These are phyloP conservation scores for Acestrorhynchus altus DNA, from an alignment of 2,797 vertebrate genomes.

Conservation along the genomic window DNA sequence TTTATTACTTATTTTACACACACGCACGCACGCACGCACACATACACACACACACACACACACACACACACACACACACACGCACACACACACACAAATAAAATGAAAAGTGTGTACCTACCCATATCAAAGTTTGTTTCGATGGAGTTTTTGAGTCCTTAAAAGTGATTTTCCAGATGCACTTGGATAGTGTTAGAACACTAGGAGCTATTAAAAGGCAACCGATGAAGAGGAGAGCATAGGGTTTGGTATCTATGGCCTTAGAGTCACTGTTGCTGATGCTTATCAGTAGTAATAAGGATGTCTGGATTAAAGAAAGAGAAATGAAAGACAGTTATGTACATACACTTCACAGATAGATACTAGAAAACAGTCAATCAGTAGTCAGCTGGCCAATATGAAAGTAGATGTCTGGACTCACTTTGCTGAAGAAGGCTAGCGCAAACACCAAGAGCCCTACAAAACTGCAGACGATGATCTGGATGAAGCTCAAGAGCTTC, in stretches of 20 bases:
- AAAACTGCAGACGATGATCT: conserved; percentile 34
- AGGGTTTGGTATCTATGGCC: conserved; percentile 56
- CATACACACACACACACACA: no score
- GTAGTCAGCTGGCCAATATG: no score
- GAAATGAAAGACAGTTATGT: not conserved
- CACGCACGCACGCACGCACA: no score
- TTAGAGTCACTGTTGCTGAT: conserved; percentile 57
- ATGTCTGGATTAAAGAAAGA: conserved; percentile 53
- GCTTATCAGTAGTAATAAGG: conserved; percentile 72
- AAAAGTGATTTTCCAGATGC: conserved; percentile 71
- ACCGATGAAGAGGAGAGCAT: conserved; percentile 68
- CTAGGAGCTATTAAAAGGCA: conserved; percentile 66
- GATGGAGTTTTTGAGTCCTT: conserved; percentile 69
- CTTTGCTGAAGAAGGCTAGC: conserved; percentile 74
- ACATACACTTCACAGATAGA: no score
- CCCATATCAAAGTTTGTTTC: conserved; percentile 56
- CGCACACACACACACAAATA: no score
- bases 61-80: no score
- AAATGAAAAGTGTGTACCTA: conserved; percentile 44
- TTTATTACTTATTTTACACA: no score
- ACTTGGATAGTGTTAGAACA: conserved; percentile 66
- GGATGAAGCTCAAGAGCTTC: conserved; percentile 64
- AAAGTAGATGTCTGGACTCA: conserved; percentile 37
- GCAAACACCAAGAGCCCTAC: conserved; percentile 65
- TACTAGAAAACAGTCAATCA: not conserved